Evolutionary conservation across 2,113 vertebrate species (phyloP).

Genomic region (Ursus arctos): DNA sequence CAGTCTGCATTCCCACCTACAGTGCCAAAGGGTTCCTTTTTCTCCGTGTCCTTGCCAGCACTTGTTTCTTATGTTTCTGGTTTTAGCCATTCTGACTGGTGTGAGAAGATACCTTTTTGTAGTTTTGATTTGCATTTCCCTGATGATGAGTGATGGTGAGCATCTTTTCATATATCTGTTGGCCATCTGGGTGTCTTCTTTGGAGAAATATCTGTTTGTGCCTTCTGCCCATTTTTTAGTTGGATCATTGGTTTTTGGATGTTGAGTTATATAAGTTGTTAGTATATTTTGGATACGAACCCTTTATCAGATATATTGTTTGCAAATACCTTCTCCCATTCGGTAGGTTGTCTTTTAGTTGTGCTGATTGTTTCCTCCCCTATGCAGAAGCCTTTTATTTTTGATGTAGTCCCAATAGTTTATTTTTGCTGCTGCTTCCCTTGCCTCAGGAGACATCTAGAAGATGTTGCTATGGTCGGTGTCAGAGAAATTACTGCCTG

Average conservation of each 20-base stretch:
- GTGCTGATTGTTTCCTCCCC: not conserved
- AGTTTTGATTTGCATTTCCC: not conserved
- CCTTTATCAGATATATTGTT: not conserved
- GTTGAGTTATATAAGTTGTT: not conserved
- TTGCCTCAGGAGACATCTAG: not conserved
- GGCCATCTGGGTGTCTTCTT: not conserved
- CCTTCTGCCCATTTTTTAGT: not conserved
- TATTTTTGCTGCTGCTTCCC: not conserved
- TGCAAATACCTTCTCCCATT: not conserved
- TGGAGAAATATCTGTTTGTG: not conserved
- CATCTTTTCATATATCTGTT: not conserved
- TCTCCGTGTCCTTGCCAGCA: not conserved
- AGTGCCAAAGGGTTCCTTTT: not conserved
- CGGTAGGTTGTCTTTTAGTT: not conserved
- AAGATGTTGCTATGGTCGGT: not conserved
- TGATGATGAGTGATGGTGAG: not conserved
- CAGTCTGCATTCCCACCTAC: not conserved
- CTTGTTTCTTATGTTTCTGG: not conserved
- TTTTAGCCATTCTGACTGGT: not conserved
- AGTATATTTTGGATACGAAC: not conserved
- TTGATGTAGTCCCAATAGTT: not conserved
- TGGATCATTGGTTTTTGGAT: not conserved
- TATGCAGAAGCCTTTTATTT: not conserved
- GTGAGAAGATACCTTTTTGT: not conserved
- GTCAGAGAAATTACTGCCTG: not conserved